Conservation (phyloP, 2,113 vertebrate species). For the Noctilio leporinus region DNA sequence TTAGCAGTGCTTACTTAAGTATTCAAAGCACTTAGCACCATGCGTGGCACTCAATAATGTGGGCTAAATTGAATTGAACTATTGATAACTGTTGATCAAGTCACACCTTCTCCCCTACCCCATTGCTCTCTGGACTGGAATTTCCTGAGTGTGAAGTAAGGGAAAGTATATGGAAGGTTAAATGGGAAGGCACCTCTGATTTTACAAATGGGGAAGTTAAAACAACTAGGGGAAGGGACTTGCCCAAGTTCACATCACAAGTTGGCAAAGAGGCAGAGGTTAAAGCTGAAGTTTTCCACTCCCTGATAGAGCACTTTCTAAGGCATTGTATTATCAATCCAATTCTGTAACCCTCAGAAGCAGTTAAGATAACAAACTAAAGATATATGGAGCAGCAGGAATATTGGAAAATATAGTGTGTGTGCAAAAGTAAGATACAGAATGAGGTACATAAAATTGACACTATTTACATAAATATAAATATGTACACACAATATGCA, state of each 20-base stretch:
- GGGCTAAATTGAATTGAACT: neutral
- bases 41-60: neutral
- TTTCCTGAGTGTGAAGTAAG: neutral
- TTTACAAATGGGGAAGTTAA: constrained; percentile 27
- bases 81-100: neutral
- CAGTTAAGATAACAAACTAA: neutral
- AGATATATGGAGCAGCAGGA: neutral
- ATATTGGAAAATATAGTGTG: neutral
- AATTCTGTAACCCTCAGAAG: neutral
- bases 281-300: neutral
- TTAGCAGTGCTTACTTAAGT: constrained; percentile 3
- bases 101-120: neutral
- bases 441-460: neutral
- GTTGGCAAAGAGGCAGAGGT: neutral
- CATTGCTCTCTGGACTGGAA: neutral
- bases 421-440: neutral
- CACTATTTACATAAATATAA: constrained; percentile 1
- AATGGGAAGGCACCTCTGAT: neutral
- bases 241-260: neutral
- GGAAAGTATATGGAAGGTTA: neutral
- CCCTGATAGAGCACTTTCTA: neutral
- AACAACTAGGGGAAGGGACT: neutral
- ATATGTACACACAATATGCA: neutral
- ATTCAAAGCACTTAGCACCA: constrained; percentile 30
- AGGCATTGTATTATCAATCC: neutral